Conservation (phyloP, 2,797 vertebrate genomes). For the Vipera ursinii region DNA sequence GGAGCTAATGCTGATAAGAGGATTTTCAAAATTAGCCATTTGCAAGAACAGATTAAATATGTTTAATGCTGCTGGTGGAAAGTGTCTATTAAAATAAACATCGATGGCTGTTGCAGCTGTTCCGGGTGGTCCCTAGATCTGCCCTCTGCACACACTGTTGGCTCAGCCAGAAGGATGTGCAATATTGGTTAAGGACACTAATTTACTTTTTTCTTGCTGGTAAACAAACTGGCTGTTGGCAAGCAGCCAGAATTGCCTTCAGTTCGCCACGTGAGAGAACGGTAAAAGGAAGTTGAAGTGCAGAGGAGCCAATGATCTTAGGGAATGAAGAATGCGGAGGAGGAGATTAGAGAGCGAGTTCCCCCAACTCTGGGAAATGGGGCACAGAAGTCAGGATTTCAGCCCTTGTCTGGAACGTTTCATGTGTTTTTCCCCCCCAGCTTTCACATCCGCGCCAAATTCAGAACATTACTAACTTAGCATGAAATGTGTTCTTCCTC, state of each 20-base stretch:
- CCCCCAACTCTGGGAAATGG: not conserved
- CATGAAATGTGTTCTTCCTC: not conserved
- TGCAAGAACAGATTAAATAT: constrained; percentile 70
- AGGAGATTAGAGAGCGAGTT: not conserved
- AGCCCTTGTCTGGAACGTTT: not conserved
- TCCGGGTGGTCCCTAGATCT: constrained; percentile 37
- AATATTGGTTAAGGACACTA: constrained; percentile 46
- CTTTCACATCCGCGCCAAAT: constrained; percentile 14
- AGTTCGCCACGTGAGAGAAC: not conserved
- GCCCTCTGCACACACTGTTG: constrained; percentile 21
- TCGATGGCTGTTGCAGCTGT: constrained; percentile 44
- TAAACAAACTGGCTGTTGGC: constrained; percentile 54
- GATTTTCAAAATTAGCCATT: constrained; percentile 79
- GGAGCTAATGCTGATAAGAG: constrained; percentile 76
- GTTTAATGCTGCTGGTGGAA: constrained; percentile 49
- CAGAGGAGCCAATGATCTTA: accelerated
- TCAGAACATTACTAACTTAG: constrained; percentile 49
- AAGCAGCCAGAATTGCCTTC: constrained; percentile 43
- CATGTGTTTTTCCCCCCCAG: not conserved
- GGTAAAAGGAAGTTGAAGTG: not conserved
- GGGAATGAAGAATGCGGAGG: not conserved
- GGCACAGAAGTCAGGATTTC: not conserved
- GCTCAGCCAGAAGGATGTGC: constrained; percentile 19
- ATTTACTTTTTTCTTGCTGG: constrained; percentile 50
- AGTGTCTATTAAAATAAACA: constrained; percentile 45